A percentile compares a stretch with the other conserved stretches of the same genome.
These are phyloP conservation scores for Saccopteryx leptura DNA, from an alignment of 2,113 vertebrate species.

Conservation along the genomic window DNA sequence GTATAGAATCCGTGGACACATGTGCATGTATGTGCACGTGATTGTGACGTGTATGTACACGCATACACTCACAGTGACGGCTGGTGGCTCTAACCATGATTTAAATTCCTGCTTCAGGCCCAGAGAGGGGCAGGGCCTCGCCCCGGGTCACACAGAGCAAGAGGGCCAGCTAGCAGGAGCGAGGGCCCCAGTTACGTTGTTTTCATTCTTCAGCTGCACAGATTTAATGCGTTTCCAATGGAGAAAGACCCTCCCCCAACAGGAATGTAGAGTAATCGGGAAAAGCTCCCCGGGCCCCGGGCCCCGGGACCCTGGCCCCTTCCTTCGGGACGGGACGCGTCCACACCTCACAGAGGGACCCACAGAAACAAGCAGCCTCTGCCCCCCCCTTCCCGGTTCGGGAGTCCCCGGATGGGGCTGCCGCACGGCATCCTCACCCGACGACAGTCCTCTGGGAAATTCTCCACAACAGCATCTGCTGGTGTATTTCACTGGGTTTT, in stretches of 20 bases:
- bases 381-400: no score
- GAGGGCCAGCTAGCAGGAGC: fast-evolving
- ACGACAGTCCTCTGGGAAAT: background rate
- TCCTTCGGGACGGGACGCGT: fast-evolving
- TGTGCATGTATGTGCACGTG: background rate
- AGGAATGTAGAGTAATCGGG: background rate
- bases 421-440: background rate
- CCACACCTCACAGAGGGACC: fast-evolving
- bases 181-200: fast-evolving
- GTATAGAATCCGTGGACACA: no score
- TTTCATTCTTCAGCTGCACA: background rate
- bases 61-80: no score
- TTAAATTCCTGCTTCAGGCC: background rate
- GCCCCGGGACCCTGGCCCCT: background rate
- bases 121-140: background rate
- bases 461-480: background rate
- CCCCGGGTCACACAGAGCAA: background rate
- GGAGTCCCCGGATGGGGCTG: background rate
- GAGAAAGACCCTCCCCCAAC: background rate
- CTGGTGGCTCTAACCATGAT: background rate
- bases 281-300: background rate
- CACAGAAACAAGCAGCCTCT: fast-evolving
- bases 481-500: background rate
- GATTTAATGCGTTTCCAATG: background rate
- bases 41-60: background rate